Percentiles rank a stretch among this genome's conserved stretches.
These are phyloP conservation scores for Vespertilio murinus DNA, from an alignment of 2,797 vertebrate genomes.

Conservation along the genomic window DNA sequence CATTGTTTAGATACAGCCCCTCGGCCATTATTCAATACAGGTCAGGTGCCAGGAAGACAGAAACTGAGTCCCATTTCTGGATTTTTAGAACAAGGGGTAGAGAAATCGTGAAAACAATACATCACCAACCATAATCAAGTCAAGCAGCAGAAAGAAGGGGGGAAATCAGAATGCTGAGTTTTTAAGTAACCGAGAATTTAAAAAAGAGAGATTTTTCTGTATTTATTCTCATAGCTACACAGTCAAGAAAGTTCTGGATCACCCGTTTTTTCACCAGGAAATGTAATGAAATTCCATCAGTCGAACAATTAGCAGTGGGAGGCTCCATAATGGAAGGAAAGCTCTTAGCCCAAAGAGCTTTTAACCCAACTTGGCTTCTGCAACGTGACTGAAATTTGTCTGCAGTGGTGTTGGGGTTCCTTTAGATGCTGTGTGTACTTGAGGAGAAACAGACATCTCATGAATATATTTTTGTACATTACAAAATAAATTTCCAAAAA, in stretches of 20 bases:
- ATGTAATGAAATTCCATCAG: conserved; percentile 13
- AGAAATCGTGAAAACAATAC: not conserved
- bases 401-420: not conserved
- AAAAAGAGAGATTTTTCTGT: not conserved
- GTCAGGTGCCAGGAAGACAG: not conserved
- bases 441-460: not conserved
- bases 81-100: not conserved
- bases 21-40: not conserved
- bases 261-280: not conserved
- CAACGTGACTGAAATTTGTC: not conserved
- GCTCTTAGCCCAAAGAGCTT: not conserved
- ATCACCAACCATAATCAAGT: not conserved
- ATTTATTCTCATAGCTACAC: conserved; percentile 7
- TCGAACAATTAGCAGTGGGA: not conserved
- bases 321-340: not conserved
- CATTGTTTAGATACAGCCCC: not conserved
- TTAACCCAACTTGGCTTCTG: not conserved
- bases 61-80: not conserved
- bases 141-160: not conserved
- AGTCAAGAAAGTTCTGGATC: not conserved
- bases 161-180: not conserved
- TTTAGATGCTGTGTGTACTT: not conserved
- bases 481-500: not conserved
- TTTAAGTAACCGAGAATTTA: conserved; percentile 30
- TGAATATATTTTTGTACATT: not conserved